Conservation (phyloP, 2,888 invertebrate genomes). For the Alloscopus bannaensis region DNA sequence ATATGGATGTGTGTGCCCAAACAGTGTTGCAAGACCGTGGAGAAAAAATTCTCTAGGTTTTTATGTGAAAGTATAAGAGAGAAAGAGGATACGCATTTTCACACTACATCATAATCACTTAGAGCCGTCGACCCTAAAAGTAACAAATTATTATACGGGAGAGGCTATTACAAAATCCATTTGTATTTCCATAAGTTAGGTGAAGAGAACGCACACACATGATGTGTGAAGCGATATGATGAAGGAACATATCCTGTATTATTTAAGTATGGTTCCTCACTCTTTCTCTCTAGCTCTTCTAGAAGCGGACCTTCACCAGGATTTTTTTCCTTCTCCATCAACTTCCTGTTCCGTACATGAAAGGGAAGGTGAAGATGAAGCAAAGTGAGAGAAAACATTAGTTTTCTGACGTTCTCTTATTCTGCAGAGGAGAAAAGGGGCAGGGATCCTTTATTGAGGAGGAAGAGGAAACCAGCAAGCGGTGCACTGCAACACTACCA, state of each 20-base stretch:
- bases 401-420: conserved; percentile 19
- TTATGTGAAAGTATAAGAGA: background rate
- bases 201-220: no score
- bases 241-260: no score
- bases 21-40: no score
- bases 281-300: background rate
- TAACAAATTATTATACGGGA: conserved; percentile 56
- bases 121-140: conserved; percentile 46
- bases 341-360: no score
- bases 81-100: conserved; percentile 10
- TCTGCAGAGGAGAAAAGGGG: conserved; percentile 6
- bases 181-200: conserved; percentile 58
- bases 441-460: conserved; percentile 15
- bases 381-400: conserved; percentile 26
- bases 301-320: background rate
- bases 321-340: background rate
- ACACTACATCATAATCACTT: conserved; percentile 52
- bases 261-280: no score
- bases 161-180: conserved; percentile 57
- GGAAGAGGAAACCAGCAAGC: conserved; percentile 33
- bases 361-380: conserved; percentile 49
- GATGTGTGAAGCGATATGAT: no score
- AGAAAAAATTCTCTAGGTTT: no score
- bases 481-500: conserved; percentile 10
- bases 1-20: no score